Evolutionary conservation across 2,797 vertebrate genomes (phyloP).

Genomic region (Brotula barbata): DNA sequence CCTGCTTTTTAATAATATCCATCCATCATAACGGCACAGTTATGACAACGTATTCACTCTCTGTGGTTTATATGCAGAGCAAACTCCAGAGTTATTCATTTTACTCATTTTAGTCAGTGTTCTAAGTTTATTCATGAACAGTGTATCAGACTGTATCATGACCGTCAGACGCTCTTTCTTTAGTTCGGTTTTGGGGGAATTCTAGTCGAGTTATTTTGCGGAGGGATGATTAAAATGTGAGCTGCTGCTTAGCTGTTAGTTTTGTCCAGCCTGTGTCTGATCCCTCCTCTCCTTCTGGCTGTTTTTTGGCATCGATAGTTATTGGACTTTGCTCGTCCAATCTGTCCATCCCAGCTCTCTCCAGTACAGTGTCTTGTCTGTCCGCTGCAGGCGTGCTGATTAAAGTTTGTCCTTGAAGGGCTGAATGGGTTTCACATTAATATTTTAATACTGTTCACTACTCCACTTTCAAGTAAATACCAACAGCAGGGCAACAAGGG

Average conservation of each 20-base stretch:
- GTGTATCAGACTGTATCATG: too few relatives aligned
- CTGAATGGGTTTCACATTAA: slow-evolving; percentile 57
- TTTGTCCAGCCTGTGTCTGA: slow-evolving; percentile 32
- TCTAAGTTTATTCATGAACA: neutral
- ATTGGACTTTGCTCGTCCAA: slow-evolving; percentile 24
- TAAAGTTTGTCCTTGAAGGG: slow-evolving; percentile 56
- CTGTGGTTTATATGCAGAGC: neutral
- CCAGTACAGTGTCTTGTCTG: slow-evolving; percentile 41
- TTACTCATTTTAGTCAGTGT: neutral
- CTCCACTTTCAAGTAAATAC: slow-evolving; percentile 49
- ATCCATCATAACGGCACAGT: neutral
- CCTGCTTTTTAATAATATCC: neutral
- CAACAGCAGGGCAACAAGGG: slow-evolving; percentile 49
- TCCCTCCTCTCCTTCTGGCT: slow-evolving; percentile 43
- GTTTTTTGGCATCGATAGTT: slow-evolving; percentile 7
- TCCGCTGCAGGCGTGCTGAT: slow-evolving; percentile 55
- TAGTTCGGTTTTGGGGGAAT: neutral
- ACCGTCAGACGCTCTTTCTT: too few relatives aligned
- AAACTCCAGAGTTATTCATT: too few relatives aligned
- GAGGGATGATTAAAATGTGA: slow-evolving; percentile 37
- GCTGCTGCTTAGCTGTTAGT: slow-evolving; percentile 27
- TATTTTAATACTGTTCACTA: slow-evolving; percentile 66
- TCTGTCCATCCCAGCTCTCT: slow-evolving; percentile 12
- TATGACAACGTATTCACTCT: slow-evolving; percentile 8
- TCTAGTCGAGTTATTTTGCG: slow-evolving; percentile 15